Evolutionary conservation across 2,888 invertebrate genomes (phyloP).

Genomic region (Eugnorisma glareosa): DNA sequence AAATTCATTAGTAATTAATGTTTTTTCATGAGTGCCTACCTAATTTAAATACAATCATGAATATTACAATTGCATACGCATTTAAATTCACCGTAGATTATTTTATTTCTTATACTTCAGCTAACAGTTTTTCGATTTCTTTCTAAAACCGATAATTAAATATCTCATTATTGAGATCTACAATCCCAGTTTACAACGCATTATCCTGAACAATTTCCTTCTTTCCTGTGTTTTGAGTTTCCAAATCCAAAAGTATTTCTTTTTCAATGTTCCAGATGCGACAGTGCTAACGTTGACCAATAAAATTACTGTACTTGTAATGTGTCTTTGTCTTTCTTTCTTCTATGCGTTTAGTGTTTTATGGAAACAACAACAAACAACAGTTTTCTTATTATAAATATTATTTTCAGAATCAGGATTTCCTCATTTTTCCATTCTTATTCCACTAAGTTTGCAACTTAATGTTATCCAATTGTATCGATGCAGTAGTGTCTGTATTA

Average conservation of each 20-base stretch:
- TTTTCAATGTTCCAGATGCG: background rate
- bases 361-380: no score
- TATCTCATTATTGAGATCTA: background rate
- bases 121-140: background rate
- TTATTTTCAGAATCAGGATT: background rate
- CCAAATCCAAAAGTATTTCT: background rate
- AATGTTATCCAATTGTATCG: background rate
- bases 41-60: constrained; percentile 12
- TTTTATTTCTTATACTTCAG: background rate
- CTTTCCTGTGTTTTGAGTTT: background rate
- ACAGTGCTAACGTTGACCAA: background rate
- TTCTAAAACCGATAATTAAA: background rate
- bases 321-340: background rate
- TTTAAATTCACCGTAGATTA: background rate
- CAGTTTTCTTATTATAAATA: background rate
- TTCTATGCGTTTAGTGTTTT: background rate
- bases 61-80: background rate
- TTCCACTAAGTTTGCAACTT: background rate
- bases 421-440: background rate
- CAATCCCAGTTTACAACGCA: background rate
- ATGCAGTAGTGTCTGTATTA: background rate
- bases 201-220: background rate
- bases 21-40: background rate
- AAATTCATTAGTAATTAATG: background rate
- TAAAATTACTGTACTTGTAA: background rate